These are phyloP conservation scores for Zosterops lateralis DNA, from an alignment of 2,113 vertebrate species.

Conservation along the genomic window DNA sequence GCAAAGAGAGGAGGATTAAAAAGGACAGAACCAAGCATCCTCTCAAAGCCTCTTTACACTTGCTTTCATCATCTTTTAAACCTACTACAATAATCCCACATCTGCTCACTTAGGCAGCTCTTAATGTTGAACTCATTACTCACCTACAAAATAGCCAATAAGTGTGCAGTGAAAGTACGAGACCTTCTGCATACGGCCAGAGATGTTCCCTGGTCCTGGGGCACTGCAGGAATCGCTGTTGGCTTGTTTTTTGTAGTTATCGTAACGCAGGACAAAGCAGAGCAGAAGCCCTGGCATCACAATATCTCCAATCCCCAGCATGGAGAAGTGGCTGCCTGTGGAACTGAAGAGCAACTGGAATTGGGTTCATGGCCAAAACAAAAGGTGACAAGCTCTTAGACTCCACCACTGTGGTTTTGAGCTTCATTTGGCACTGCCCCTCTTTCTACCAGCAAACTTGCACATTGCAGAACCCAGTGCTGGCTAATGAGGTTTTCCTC, in stretches of 20 bases:
- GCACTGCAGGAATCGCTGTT: constrained; percentile 80
- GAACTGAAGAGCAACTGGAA: constrained; percentile 74
- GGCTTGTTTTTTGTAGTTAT: constrained; percentile 98
- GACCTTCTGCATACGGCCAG: constrained; percentile 96
- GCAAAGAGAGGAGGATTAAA: neutral
- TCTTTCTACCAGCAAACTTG: rapidly evolving
- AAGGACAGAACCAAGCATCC: neutral
- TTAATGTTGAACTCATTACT: constrained; percentile 49
- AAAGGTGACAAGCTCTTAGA: neutral
- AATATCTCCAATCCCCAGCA: constrained; percentile 98
- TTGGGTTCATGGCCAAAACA: neutral
- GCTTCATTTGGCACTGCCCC: neutral
- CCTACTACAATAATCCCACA: neutral
- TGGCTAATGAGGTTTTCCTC: neutral
- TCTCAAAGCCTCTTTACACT: constrained; percentile 12
- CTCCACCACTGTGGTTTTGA: neutral
- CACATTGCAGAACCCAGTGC: neutral
- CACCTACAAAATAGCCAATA: constrained; percentile 98
- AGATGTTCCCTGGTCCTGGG: constrained; percentile 83
- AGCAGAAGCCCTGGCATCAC: constrained; percentile 98
- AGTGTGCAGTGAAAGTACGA: constrained; percentile 99
- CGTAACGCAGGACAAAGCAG: constrained; percentile 97
- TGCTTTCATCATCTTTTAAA: constrained; percentile 27
- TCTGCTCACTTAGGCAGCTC: neutral
- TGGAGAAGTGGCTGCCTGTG: constrained; percentile 98